These are phyloP conservation scores for Caenorhabditis imperialis DNA, from an alignment of 2,888 invertebrate genomes.

Conservation along the genomic window DNA sequence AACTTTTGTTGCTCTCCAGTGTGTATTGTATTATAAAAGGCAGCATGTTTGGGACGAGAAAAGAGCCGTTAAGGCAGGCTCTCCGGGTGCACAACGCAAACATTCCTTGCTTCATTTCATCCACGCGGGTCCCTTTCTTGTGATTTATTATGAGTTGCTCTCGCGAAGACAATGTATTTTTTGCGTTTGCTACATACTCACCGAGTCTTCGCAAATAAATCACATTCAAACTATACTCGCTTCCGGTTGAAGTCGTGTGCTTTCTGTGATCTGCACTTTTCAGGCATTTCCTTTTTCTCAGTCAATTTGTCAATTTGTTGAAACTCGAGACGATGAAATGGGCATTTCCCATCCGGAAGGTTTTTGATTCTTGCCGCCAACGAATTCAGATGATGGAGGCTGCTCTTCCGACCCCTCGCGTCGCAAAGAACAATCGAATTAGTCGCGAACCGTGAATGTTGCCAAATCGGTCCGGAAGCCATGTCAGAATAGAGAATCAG, in stretches of 20 bases:
- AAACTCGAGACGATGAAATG: conserved; percentile 37
- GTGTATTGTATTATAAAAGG: conserved; percentile 39
- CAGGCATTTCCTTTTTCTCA: conserved; percentile 13
- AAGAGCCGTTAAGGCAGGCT: conserved; percentile 5
- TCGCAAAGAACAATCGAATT: conserved; percentile 23
- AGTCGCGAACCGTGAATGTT: conserved; percentile 14
- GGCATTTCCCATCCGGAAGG: conserved; percentile 13
- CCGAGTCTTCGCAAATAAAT: no score
- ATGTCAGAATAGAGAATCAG: conserved; percentile 32
- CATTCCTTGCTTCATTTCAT: conserved; percentile 46
- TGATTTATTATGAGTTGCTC: conserved; percentile 53
- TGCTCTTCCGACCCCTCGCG: conserved; percentile 19
- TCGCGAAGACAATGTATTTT: no score
- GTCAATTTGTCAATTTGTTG: conserved; percentile 22
- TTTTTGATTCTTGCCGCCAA: conserved; percentile 8
- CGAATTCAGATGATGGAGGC: no score
- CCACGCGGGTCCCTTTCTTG: conserved; percentile 37
- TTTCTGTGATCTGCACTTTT: conserved; percentile 2
- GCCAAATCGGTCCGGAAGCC: conserved; percentile 15
- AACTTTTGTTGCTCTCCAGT: no score
- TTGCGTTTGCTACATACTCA: no score
- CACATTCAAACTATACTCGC: no score
- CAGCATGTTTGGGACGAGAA: conserved; percentile 23
- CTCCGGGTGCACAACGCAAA: conserved; percentile 23
- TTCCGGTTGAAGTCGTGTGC: no score